These are phyloP conservation scores for Eledone cirrhosa DNA, from an alignment of 2,888 invertebrate species.

Conservation along the genomic window DNA sequence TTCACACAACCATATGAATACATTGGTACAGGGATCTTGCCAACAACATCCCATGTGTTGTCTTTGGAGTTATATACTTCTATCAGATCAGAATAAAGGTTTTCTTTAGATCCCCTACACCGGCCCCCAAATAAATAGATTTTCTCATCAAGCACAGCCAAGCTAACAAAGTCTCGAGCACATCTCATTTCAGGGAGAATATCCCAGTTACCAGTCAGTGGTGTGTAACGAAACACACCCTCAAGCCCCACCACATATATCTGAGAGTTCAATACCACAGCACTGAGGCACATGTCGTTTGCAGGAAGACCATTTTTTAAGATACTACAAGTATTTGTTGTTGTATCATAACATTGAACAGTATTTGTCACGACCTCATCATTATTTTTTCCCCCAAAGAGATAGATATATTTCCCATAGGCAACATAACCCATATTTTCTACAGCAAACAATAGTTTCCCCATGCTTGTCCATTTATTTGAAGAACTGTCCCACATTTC, in stretches of 20 bases:
- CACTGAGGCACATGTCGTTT: slow-evolving; percentile 60
- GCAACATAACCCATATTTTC: slow-evolving; percentile 62
- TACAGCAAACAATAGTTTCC: slow-evolving; percentile 51
- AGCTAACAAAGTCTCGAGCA: slow-evolving; percentile 58
- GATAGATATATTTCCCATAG: slow-evolving; percentile 51
- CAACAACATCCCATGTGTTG: slow-evolving; percentile 50
- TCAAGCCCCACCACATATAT: slow-evolving; percentile 60
- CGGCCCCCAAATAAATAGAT: slow-evolving; percentile 58
- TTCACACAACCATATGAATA: slow-evolving; percentile 61
- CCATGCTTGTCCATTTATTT: slow-evolving; percentile 54
- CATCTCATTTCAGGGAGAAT: slow-evolving; percentile 55
- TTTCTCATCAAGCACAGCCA: slow-evolving; percentile 57
- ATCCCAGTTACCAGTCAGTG: slow-evolving; percentile 52
- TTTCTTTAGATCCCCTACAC: slow-evolving; percentile 56
- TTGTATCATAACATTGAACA: slow-evolving; percentile 58
- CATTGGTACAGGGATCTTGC: slow-evolving; percentile 54
- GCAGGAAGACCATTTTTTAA: slow-evolving; percentile 51
- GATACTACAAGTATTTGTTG: slow-evolving; percentile 45
- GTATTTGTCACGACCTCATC: slow-evolving; percentile 59
- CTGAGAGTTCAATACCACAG: slow-evolving; percentile 50
- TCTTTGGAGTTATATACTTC: slow-evolving; percentile 52
- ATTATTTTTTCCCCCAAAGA: slow-evolving; percentile 61
- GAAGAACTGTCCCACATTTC: slow-evolving; percentile 55
- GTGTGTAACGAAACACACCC: slow-evolving; percentile 54
- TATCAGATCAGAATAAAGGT: slow-evolving; percentile 56